Base-by-base conservation (phyloP, 1,140 invertebrate genomes). In the Macrosteles quadrilineatus region DNA sequence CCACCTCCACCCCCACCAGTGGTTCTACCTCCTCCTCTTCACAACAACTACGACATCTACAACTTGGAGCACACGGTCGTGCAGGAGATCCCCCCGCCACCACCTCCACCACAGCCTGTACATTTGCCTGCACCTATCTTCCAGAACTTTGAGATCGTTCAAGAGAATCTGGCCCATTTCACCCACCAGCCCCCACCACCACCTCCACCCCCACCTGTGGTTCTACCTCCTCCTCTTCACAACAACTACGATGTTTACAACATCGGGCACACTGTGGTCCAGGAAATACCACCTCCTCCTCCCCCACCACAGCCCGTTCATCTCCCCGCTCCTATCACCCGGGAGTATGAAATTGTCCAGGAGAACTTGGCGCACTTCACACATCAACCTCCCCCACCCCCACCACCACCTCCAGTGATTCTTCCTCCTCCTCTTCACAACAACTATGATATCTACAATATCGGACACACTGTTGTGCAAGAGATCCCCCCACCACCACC, bases 211-310 rank as follows among this genome's bases (percentile, higher is more conserved):
- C 55, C 55, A 59, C 4, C 21, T 2, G 55, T 59, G 4, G 25
- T 59, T 29, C 27, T 59, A 6, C 55, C 55, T 3, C 55, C 55
- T n/a, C 55, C 55, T 59, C 21, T 59, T 11, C 55, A 59, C 55
- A 59, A 59, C 25, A 59, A 59, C 25, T 30, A 59, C 27, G 55
- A 59, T n/a, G n/a, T 59, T 6, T 59, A 21, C 25, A 59, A 59
- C 55, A 21, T 21, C 23, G 55, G 23, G 2, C 55, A 59, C 25
- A 59, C 55, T n/a, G 23, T 59, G 1, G 9, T 59, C 2, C 55
- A 59, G 27, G 55, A 59, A 59, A 14, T 59, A 25, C 55, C 55
- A 6, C 55, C 55, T 27, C 55, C 55, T 21, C 55, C 55, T 6
- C 55, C 55, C 12, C 47, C 55, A 27, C 55, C 55, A 21, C 55